Conservation (phyloP, 2,797 vertebrate genomes). For the Trichosurus vulpecula region DNA sequence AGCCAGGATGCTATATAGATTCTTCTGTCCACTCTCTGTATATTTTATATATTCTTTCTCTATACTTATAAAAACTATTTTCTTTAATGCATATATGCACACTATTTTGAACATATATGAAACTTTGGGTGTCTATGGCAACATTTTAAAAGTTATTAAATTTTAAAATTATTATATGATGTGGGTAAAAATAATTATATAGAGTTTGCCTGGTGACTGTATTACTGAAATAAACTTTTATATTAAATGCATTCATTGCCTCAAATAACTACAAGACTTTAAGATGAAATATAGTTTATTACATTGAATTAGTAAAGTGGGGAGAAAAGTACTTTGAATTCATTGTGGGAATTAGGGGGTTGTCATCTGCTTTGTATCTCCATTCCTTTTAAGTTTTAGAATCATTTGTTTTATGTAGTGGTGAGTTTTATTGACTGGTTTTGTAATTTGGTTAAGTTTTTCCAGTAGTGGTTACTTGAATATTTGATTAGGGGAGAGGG, state of each 20-base stretch:
- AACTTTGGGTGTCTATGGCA: not conserved
- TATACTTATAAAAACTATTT: not conserved
- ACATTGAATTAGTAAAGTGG: not conserved
- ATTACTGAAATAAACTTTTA: not conserved
- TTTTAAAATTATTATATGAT: not conserved
- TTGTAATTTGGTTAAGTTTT: not conserved
- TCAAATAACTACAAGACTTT: not conserved
- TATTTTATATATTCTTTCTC: not conserved
- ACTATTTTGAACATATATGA: not conserved
- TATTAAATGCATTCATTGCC: not conserved
- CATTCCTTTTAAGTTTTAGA: constrained; percentile 30
- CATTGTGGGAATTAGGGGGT: not conserved
- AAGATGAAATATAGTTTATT: not conserved
- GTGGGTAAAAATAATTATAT: not conserved
- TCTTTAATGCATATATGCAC: not conserved
- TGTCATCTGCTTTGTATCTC: not conserved
- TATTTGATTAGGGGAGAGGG: constrained; percentile 17
- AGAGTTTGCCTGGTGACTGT: not conserved
- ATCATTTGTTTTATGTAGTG: constrained; percentile 4
- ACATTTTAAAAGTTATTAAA: not conserved
- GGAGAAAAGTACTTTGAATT: not conserved
- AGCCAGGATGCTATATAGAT: not conserved
- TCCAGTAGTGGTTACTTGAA: not conserved
- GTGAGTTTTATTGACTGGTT: constrained; percentile 8
- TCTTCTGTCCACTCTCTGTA: not conserved